Evolutionary conservation across 2,797 vertebrate species (phyloP).

Genomic region (Cuculus canorus): DNA sequence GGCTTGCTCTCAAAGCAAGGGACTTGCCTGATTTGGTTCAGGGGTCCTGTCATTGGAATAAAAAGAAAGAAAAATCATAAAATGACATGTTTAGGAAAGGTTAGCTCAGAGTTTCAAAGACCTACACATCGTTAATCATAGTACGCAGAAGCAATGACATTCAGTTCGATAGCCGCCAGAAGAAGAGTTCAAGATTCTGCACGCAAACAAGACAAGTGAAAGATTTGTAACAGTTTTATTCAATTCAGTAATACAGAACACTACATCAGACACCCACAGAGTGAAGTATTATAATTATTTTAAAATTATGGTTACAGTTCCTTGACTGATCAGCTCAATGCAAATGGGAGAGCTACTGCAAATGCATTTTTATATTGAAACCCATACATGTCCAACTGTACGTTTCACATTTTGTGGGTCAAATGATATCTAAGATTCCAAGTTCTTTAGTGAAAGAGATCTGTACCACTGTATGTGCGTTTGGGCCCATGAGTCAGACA

Average conservation of each 20-base stretch:
- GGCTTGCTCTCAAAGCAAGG: constrained; percentile 55
- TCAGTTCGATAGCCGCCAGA: neutral
- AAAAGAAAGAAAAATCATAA: constrained; percentile 16
- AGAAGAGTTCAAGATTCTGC: neutral
- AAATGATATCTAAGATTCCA: neutral
- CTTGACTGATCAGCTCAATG: neutral
- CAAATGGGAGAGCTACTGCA: neutral
- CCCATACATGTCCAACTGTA: accelerated
- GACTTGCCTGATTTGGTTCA: constrained; percentile 35
- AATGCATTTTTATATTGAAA: neutral
- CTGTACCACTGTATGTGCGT: neutral
- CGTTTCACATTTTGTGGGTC: neutral
- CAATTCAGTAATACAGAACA: neutral
- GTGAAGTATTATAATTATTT: neutral
- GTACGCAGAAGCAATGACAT: neutral
- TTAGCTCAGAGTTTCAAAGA: constrained; percentile 26
- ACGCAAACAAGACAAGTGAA: neutral
- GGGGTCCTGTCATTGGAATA: neutral
- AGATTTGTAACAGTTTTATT: neutral
- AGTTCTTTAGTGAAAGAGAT: neutral
- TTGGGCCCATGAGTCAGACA: neutral
- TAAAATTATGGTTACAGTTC: neutral
- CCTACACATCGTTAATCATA: neutral
- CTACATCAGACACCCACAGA: neutral
- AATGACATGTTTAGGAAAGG: constrained; percentile 35